Conservation (phyloP, 2,797 vertebrate species). For the Poecile montanus region DNA sequence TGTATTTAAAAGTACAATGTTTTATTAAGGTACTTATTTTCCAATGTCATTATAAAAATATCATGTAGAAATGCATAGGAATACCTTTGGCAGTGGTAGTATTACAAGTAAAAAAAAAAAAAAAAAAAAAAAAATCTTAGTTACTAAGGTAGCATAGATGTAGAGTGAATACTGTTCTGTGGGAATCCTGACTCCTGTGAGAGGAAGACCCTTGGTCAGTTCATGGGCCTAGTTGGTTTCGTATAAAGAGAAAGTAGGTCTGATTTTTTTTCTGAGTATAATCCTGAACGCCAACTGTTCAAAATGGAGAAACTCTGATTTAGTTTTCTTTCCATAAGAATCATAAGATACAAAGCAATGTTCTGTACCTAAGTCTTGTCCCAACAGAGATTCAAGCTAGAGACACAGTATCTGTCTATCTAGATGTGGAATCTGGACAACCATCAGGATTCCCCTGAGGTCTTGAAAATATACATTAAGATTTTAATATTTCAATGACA, state of each 20-base stretch:
- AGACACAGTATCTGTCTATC: background rate
- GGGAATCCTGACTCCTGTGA: background rate
- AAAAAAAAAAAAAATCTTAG: background rate
- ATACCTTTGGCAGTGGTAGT: background rate
- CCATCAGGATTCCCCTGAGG: background rate
- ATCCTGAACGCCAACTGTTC: background rate
- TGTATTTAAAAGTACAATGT: background rate
- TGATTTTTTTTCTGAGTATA: background rate
- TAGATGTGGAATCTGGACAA: background rate
- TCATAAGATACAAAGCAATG: accelerated
- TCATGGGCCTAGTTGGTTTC: background rate
- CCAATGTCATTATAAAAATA: background rate
- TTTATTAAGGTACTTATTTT: background rate
- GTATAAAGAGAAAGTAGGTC: background rate
- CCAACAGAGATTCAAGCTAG: background rate
- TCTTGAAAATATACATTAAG: background rate
- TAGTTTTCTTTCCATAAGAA: background rate
- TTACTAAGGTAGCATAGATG: background rate
- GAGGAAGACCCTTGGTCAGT: background rate
- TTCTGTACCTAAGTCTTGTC: background rate
- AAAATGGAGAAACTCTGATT: background rate
- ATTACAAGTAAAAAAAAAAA: background rate
- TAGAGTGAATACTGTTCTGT: background rate
- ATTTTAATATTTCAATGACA: background rate
- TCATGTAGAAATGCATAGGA: background rate